These are phyloP conservation scores for Rhynchophorus ferrugineus DNA, from an alignment of 1,140 invertebrate species.

Conservation along the genomic window DNA sequence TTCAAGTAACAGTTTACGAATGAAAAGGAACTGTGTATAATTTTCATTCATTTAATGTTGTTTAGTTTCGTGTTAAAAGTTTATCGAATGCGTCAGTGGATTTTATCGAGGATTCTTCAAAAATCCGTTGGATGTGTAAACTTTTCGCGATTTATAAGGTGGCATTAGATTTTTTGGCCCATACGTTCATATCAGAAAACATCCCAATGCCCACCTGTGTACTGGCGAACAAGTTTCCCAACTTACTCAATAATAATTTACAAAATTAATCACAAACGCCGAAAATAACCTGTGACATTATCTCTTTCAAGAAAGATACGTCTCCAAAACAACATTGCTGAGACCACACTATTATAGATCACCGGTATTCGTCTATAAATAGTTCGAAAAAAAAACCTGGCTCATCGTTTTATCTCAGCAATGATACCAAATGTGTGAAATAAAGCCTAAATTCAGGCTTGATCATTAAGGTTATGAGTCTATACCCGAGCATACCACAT, in stretches of 20 bases:
- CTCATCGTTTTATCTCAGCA: neutral
- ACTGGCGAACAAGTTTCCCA: too few species aligned
- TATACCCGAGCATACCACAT: neutral
- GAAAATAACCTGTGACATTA: constrained; percentile 17
- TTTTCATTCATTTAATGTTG: too few species aligned
- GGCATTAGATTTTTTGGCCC: neutral
- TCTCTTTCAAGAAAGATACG: neutral
- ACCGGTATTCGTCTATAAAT: constrained; percentile 17
- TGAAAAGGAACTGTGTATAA: too few species aligned
- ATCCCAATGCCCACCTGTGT: too few species aligned
- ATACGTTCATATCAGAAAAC: too few species aligned
- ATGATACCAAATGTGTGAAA: constrained; percentile 1
- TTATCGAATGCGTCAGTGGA: too few species aligned
- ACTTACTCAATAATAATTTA: too few species aligned
- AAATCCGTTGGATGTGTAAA: too few species aligned
- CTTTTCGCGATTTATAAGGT: too few species aligned
- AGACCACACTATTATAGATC: constrained; percentile 9
- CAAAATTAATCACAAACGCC: constrained; percentile 3
- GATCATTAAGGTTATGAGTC: neutral
- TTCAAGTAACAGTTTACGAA: too few species aligned
- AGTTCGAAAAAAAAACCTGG: constrained; percentile 7
- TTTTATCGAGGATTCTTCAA: too few species aligned
- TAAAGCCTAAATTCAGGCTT: neutral
- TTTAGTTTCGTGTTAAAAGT: too few species aligned
- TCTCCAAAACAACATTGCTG: constrained; percentile 9